These are phyloP conservation scores for Cygnus olor DNA, from an alignment of 2,797 vertebrate genomes.

Conservation along the genomic window DNA sequence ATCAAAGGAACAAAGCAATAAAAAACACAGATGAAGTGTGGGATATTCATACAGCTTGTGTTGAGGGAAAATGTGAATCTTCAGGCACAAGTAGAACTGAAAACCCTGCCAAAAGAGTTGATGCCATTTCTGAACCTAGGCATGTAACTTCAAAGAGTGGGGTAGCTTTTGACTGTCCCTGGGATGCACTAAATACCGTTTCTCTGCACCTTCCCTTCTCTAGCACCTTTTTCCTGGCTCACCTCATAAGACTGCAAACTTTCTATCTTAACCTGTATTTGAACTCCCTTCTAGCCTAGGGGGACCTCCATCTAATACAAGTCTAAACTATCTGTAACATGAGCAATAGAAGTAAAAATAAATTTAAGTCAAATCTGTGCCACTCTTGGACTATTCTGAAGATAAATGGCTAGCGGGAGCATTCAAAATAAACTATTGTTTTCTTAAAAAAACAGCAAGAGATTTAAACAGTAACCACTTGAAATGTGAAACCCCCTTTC, in stretches of 20 bases:
- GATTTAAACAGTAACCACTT: not conserved
- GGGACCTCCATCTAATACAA: not conserved
- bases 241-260: not conserved
- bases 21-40: not conserved
- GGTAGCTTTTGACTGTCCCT: not conserved
- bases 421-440: not conserved
- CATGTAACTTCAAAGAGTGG: not conserved
- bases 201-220: not conserved
- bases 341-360: not conserved
- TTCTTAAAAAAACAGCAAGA: not conserved
- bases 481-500: not conserved
- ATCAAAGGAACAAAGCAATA: not conserved
- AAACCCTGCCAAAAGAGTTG: not conserved
- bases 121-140: not conserved
- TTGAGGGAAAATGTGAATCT: not conserved
- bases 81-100: not conserved
- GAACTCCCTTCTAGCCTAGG: not conserved
- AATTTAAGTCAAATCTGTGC: not conserved
- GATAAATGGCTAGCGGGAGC: not conserved
- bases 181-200: not conserved
- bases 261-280: not conserved
- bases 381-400: not conserved
- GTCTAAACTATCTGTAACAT: not conserved
- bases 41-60: not conserved
- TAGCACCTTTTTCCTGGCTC: not conserved